Evolutionary conservation across 2,797 vertebrate species (phyloP).

Genomic region (Rhabdophis nuchalis): DNA sequence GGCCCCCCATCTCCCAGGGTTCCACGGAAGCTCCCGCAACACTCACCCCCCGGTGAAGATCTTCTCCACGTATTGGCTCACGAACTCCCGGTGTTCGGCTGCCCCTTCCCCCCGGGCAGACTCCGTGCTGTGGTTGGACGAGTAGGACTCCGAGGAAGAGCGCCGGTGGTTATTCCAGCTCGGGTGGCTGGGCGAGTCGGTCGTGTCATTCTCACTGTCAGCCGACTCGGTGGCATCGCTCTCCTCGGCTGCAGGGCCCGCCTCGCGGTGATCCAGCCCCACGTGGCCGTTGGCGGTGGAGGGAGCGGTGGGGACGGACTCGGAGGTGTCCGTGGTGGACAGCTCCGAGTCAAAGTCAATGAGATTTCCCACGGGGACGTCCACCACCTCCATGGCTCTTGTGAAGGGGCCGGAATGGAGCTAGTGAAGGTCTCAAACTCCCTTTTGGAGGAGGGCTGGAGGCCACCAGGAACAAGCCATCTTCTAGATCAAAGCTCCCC

Average conservation of each 20-base stretch:
- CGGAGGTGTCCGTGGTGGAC: conserved; percentile 5
- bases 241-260: conserved; percentile 60
- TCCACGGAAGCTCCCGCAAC: not conserved
- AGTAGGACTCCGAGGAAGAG: conserved; percentile 83
- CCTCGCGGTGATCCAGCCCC: not conserved
- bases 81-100: conserved; percentile 78
- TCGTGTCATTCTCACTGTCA: conserved; percentile 88
- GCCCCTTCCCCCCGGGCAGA: conserved; percentile 68
- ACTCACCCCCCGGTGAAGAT: conserved; percentile 87
- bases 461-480: not conserved
- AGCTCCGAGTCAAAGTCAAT: conserved; percentile 80
- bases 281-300: conserved; percentile 1
- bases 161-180: conserved; percentile 75
- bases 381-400: conserved; percentile 76
- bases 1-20: not conserved
- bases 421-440: not conserved
- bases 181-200: conserved; percentile 69
- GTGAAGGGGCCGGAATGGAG: accelerated
- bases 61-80: conserved; percentile 88
- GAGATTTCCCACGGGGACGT: conserved; percentile 80
- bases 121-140: conserved; percentile 84
- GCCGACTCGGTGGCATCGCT: conserved; percentile 93
- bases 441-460: not conserved
- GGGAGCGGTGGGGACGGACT: not conserved
- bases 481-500: not conserved